These are phyloP conservation scores for Anadara kagoshimensis DNA, from an alignment of 1,140 invertebrate species.

Conservation along the genomic window DNA sequence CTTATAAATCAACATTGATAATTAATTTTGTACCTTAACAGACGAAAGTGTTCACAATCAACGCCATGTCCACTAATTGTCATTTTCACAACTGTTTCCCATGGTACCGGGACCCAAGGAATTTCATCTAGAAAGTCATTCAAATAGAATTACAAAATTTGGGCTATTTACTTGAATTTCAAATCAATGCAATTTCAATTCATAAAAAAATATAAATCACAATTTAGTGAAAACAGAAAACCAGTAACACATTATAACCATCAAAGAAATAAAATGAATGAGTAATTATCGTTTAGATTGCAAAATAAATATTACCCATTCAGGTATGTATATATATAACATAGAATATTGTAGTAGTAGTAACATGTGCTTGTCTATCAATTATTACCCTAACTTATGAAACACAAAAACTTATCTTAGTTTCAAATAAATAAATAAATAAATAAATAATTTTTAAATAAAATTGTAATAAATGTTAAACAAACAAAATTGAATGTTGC, in stretches of 20 bases:
- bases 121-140: constrained; percentile 59
- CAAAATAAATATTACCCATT: no score
- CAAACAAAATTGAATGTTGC: no score
- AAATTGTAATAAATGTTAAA: no score
- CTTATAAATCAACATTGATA: no score
- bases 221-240: background rate
- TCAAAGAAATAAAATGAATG: background rate
- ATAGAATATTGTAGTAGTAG: background rate
- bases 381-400: no score
- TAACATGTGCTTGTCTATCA: no score
- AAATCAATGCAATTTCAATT: background rate
- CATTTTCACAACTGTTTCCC: constrained; percentile 65
- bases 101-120: constrained; percentile 67
- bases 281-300: no score
- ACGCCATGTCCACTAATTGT: constrained; percentile 61
- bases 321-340: no score
- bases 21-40: constrained; percentile 44
- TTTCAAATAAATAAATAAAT: no score
- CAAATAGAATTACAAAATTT: constrained; percentile 1
- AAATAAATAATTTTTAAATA: no score
- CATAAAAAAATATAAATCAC: background rate
- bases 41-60: constrained; percentile 56
- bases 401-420: no score
- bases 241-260: background rate
- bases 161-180: background rate